These are phyloP conservation scores for Phyllotreta cruciferae DNA, from an alignment of 2,888 invertebrate species.

Conservation along the genomic window DNA sequence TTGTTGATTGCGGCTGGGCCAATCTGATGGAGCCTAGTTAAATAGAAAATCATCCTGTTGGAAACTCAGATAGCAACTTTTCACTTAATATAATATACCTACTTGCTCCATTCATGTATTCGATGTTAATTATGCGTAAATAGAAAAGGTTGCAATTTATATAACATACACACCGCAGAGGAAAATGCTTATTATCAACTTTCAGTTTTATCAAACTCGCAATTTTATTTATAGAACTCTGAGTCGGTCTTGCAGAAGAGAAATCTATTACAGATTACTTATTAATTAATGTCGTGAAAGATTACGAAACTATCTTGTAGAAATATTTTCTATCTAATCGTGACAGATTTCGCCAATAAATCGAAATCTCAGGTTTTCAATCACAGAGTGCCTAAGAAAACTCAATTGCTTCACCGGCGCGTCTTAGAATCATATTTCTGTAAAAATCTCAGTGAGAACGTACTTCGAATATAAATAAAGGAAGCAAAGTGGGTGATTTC, in stretches of 20 bases:
- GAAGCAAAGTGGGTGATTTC: too few relatives aligned
- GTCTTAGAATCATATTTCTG: too few relatives aligned
- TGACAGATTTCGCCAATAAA: too few relatives aligned
- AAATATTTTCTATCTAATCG: too few relatives aligned
- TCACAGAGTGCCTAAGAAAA: too few relatives aligned
- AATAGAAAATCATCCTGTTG: constrained; percentile 53
- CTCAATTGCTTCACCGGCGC: too few relatives aligned
- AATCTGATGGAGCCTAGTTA: constrained; percentile 50
- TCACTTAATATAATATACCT: constrained; percentile 41
- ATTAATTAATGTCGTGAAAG: too few relatives aligned
- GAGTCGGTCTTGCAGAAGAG: constrained; percentile 15
- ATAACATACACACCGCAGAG: constrained; percentile 22
- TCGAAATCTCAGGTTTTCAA: too few relatives aligned
- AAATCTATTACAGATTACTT: constrained; percentile 7
- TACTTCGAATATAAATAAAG: too few relatives aligned
- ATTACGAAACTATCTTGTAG: too few relatives aligned
- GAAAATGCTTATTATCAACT: constrained; percentile 31
- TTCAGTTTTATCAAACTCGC: constrained; percentile 28
- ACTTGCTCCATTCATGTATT: constrained; percentile 34
- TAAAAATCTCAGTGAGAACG: too few relatives aligned
- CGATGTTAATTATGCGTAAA: constrained; percentile 37
- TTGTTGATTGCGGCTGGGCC: constrained; percentile 51
- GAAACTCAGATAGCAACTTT: constrained; percentile 55
- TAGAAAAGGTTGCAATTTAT: constrained; percentile 31
- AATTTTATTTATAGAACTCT: constrained; percentile 22